Base-by-base conservation (phyloP, 2,888 invertebrate genomes). In the Archaeoteleia sp. region DNA sequence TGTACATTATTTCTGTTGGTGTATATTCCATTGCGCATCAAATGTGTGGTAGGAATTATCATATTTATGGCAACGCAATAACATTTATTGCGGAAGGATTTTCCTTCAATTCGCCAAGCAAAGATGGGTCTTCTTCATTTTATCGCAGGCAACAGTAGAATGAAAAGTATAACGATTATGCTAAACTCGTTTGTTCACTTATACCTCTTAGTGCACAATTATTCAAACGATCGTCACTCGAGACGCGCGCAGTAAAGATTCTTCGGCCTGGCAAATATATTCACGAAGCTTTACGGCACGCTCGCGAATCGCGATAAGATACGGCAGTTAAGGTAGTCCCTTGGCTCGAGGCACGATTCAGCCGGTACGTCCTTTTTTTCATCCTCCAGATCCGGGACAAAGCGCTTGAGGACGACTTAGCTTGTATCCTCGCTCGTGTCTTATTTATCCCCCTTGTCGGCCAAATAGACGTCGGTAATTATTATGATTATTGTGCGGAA, bases 371-470 rank as follows among this genome's bases (percentile, higher is more conserved):
- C 63, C 46, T 60, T 60, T 65, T n/a, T 60, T 51, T 49, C 46
- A 43, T 53, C 58, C 58, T 51, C 62, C 66, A 69, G 67, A 71
- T 72, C 74, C 76, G 73, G 74, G 58, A 76, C 74, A 67, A 71
- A 76, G 74, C 66, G 69, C 62, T 62, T 37, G 61, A 67, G 68
- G 70, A 67, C 71, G 40, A 45, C 69, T 54, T 60, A 70, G 75
- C 51, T 53, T 15, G 57, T 23, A 14, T 40, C 25, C 62, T 66
- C 67, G 73, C 55, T 60, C 48, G 58, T 39, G 54, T 55, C 62
- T 62, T 57, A 42, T 57, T 58, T 51, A 48, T 43, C 45, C 42
- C 25, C 15, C 57, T 65, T 61, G 43, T 57, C 48, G 57, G 7
- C 42, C 5, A 10, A 40, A 39, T 39, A 34, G 15, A 27, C 3